A percentile compares a stretch with the other conserved stretches of the same genome.
phyloP scores from a whole-genome alignment of 2,797 vertebrate genomes.

The Acrossocheilus wenchowensis region DNA sequence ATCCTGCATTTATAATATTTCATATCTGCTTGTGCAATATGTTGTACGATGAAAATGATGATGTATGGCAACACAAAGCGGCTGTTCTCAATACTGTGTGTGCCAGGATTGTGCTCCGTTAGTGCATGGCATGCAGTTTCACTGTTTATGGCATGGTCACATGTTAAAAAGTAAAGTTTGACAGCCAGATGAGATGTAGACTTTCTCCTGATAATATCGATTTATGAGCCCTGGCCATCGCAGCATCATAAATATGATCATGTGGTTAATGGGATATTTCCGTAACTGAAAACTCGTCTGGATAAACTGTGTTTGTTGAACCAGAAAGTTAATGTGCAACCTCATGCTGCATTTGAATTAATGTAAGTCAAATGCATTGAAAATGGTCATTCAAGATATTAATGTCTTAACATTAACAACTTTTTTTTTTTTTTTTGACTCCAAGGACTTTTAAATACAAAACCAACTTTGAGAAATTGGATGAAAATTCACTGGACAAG shows the following conservation, averaged over 20 bases:
- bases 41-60: background rate
- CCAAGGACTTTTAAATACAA: background rate
- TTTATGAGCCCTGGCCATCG: background rate
- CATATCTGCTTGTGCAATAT: background rate
- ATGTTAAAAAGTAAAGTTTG: constrained; percentile 35
- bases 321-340: background rate
- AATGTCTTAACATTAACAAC: background rate
- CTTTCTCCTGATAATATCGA: background rate
- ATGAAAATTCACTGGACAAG: background rate
- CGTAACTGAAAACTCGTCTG: background rate
- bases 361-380: background rate
- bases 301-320: background rate
- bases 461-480: background rate
- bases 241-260: background rate
- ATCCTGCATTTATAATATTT: background rate
- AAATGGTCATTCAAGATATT: background rate
- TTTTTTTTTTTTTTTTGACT: background rate
- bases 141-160: constrained; percentile 35
- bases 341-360: background rate
- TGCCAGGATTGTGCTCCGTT: background rate
- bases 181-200: background rate
- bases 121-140: constrained; percentile 17
- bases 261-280: constrained; percentile 2
- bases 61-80: background rate
- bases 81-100: background rate